Conservation (phyloP, 2,888 invertebrate species). For the Yponomeuta sedellus region DNA sequence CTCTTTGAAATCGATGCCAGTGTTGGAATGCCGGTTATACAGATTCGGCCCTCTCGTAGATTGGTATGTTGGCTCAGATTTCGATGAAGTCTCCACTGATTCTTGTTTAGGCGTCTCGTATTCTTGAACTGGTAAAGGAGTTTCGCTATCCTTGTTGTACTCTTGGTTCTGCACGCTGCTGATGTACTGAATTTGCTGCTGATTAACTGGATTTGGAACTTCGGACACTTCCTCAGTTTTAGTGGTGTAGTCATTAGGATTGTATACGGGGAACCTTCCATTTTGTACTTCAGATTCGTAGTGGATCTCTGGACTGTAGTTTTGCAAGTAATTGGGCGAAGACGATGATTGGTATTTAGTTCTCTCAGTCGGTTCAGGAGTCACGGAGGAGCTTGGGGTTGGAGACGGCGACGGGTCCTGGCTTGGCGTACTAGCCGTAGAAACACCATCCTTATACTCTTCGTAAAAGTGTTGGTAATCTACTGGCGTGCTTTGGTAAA, state of each 20-base stretch:
- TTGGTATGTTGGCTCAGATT: constrained; percentile 28
- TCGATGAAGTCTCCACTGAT: constrained; percentile 30
- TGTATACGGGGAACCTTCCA: constrained; percentile 45
- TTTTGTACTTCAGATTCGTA: constrained; percentile 48
- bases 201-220: constrained; percentile 23
- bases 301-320: constrained; percentile 61
- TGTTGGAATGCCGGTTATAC: constrained; percentile 45
- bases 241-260: constrained; percentile 35
- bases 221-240: constrained; percentile 33
- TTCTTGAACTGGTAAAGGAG: constrained; percentile 30
- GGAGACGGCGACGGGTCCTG: constrained; percentile 23
- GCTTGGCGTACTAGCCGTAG: constrained; percentile 33
- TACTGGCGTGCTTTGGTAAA: constrained; percentile 62
- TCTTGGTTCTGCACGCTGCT: constrained; percentile 20
- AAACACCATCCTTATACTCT: constrained; percentile 51
- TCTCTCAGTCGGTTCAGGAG: neutral
- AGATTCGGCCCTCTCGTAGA: constrained; percentile 36
- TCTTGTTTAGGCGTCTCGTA: constrained; percentile 37
- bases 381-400: constrained; percentile 19
- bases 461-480: constrained; percentile 63
- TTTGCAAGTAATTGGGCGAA: constrained; percentile 51
- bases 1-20: constrained; percentile 34
- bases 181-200: no score
- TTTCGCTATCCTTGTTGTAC: constrained; percentile 36
- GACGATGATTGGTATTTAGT: constrained; percentile 37